Evolutionary conservation across 2,888 invertebrate species (phyloP).

Genomic region (Netelia melanura): DNA sequence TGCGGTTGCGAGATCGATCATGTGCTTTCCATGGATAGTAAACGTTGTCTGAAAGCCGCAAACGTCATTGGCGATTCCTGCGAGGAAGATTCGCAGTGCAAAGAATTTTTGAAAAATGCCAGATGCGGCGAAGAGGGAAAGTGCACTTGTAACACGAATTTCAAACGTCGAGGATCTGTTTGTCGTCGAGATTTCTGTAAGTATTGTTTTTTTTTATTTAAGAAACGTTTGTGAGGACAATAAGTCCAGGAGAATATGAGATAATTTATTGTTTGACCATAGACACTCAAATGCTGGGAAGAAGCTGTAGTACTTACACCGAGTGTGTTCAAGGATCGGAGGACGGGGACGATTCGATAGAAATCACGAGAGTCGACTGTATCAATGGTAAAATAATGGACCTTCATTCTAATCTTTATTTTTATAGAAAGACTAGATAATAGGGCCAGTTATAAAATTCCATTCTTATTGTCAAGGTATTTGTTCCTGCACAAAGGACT

Average conservation of each 20-base stretch:
- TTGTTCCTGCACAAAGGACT: conserved; percentile 78
- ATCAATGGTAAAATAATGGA: conserved; percentile 72
- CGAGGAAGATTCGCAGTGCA: conserved; percentile 80
- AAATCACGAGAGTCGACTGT: conserved; percentile 79
- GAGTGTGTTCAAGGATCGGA: conserved; percentile 77
- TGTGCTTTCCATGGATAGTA: conserved; percentile 77
- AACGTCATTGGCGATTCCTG: conserved; percentile 79
- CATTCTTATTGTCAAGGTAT: conserved; percentile 71
- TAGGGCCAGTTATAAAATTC: not conserved
- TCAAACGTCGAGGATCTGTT: conserved; percentile 76
- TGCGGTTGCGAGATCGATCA: conserved; percentile 82
- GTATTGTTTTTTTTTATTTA: conserved; percentile 55
- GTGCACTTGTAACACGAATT: conserved; percentile 76
- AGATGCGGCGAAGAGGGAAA: conserved; percentile 73
- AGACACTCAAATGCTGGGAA: conserved; percentile 69
- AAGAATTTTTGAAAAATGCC: conserved; percentile 76
- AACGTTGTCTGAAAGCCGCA: conserved; percentile 80
- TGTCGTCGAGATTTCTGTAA: conserved; percentile 77
- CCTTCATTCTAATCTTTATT: not conserved
- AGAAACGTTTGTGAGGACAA: not conserved
- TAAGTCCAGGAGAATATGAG: not conserved
- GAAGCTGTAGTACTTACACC: conserved; percentile 72
- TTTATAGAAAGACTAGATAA: not conserved
- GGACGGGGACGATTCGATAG: conserved; percentile 74
- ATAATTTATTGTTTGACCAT: not conserved